Percentiles rank a stretch among this genome's conserved stretches.
These are phyloP conservation scores for Drosophila dunni DNA, from an alignment of 1,140 invertebrate species.

Conservation along the genomic window DNA sequence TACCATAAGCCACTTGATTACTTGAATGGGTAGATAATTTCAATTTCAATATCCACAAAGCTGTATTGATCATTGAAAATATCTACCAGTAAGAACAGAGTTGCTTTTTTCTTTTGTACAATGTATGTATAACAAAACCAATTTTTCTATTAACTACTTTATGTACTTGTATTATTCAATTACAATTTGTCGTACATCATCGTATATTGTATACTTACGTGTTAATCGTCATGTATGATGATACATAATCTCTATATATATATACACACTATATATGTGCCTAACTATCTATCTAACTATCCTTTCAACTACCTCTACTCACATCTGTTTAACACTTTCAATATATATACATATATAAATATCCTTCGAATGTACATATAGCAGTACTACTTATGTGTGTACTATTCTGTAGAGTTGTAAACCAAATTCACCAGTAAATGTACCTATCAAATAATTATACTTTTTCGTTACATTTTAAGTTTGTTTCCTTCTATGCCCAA, in stretches of 20 bases:
- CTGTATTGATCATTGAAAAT: slow-evolving; percentile 72
- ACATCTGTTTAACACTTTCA: neutral
- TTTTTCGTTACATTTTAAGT: neutral
- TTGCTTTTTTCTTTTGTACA: slow-evolving; percentile 80
- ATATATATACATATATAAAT: neutral
- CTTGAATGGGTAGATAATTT: slow-evolving; percentile 70
- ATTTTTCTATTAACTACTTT: slow-evolving; percentile 7
- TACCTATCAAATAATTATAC: slow-evolving; percentile 1
- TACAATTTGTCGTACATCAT: neutral
- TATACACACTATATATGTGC: slow-evolving; percentile 11
- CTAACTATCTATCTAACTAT: slow-evolving; percentile 16
- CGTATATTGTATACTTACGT: slow-evolving; percentile 5
- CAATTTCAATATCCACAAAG: slow-evolving; percentile 72
- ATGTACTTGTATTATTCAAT: slow-evolving; percentile 19
- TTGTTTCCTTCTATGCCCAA: neutral
- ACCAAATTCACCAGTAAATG: slow-evolving; percentile 11
- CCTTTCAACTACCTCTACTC: slow-evolving; percentile 10
- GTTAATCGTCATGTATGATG: slow-evolving; percentile 21
- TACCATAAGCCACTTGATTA: slow-evolving; percentile 35
- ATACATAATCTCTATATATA: slow-evolving; percentile 19
- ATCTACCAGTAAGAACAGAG: slow-evolving; percentile 69
- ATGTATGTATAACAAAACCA: slow-evolving; percentile 65
- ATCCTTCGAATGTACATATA: slow-evolving; percentile 12
- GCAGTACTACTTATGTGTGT: neutral
- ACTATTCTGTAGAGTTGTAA: slow-evolving; percentile 6